Evolutionary conservation across 2,797 vertebrate species (phyloP).

Genomic region (Catostomus latipinnis): DNA sequence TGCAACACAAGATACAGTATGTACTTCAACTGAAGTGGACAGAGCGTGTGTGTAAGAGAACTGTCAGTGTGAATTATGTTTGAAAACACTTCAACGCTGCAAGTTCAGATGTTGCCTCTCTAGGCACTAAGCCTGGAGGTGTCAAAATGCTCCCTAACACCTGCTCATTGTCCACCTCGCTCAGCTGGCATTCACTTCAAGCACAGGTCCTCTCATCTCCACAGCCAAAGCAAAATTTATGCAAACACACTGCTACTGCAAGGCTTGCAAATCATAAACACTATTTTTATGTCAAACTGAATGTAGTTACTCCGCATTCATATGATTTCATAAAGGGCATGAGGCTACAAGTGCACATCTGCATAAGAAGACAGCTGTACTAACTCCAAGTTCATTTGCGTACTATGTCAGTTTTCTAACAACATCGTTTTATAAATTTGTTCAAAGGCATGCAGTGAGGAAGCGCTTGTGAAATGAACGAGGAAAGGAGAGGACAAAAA

Average conservation of each 20-base stretch:
- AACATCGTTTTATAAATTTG: slow-evolving; percentile 4
- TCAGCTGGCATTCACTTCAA: slow-evolving; percentile 28
- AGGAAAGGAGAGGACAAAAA: background rate
- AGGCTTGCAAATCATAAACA: slow-evolving; percentile 17
- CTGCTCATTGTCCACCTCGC: slow-evolving; percentile 17
- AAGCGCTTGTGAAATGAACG: background rate
- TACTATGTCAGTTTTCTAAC: slow-evolving; percentile 11
- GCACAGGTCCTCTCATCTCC: background rate
- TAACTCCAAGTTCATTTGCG: background rate
- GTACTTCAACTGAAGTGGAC: background rate
- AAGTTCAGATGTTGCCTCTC: background rate
- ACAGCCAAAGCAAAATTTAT: too few relatives aligned
- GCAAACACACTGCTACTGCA: background rate
- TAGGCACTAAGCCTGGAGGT: slow-evolving; percentile 8
- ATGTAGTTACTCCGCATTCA: slow-evolving; percentile 11
- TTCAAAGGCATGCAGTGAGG: background rate
- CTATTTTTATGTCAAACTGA: background rate
- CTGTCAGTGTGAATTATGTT: background rate
- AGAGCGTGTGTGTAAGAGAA: background rate
- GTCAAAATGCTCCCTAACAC: slow-evolving; percentile 21
- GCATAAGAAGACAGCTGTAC: background rate
- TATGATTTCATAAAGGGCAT: background rate
- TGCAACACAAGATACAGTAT: background rate
- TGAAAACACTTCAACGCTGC: background rate
- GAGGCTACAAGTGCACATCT: slow-evolving; percentile 1